Conservation (phyloP, 2,888 invertebrate species). For the Blera fallax region DNA sequence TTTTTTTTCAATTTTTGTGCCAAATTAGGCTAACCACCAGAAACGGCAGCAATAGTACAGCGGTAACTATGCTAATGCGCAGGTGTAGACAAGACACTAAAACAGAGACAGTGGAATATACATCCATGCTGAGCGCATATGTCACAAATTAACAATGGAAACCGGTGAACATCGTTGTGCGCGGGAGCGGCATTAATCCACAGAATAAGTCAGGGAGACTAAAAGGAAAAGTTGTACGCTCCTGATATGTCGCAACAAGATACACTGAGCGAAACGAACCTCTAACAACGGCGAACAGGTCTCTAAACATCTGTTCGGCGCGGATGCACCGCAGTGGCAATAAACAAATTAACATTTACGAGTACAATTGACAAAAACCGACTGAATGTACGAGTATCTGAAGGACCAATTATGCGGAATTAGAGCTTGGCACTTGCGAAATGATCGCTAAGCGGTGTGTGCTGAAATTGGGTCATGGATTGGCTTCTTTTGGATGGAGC, state of each 20-base stretch:
- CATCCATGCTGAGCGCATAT: constrained; percentile 51
- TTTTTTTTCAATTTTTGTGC: constrained; percentile 47
- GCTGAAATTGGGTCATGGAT: constrained; percentile 43
- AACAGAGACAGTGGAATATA: neutral
- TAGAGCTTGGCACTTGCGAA: constrained; percentile 61
- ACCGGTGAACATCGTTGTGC: constrained; percentile 56
- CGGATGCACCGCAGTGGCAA: constrained; percentile 65
- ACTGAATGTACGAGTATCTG: constrained; percentile 2
- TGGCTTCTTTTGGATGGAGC: neutral
- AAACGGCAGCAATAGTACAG: constrained; percentile 30
- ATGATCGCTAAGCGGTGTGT: constrained; percentile 33
- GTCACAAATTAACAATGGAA: constrained; percentile 68
- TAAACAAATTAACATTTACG: constrained; percentile 72
- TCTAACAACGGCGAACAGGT: constrained; percentile 49
- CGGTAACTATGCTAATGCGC: constrained; percentile 63
- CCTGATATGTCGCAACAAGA: constrained; percentile 71
- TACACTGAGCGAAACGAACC: constrained; percentile 13
- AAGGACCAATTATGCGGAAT: constrained; percentile 62
- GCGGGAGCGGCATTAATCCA: constrained; percentile 58
- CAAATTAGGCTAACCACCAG: constrained; percentile 64
- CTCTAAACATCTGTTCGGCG: constrained; percentile 62
- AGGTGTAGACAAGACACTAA: constrained; percentile 49
- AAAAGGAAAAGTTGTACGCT: constrained; percentile 66
- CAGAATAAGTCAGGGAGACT: constrained; percentile 57
- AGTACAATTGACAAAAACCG: constrained; percentile 61